Conservation (phyloP, 2,797 vertebrate genomes). For the Tokudaia muenninki region DNA sequence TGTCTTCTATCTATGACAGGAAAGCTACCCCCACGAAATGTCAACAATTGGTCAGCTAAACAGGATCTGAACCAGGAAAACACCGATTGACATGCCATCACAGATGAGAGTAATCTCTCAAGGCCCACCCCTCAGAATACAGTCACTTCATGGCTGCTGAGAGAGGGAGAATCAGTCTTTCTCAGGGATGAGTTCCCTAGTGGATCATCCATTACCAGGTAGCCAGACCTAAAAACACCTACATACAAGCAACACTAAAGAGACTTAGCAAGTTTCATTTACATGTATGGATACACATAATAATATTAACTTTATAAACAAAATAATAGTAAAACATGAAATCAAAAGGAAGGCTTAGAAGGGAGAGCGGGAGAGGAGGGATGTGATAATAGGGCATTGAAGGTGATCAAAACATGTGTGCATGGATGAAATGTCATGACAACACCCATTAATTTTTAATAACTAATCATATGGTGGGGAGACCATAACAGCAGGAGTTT, state of each 20-base stretch:
- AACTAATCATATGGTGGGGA: not conserved
- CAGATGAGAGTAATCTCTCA: not conserved
- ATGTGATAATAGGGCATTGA: not conserved
- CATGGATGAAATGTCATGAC: too few relatives aligned
- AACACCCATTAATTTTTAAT: not conserved
- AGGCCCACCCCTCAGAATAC: not conserved
- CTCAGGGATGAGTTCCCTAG: too few relatives aligned
- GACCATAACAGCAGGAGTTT: not conserved
- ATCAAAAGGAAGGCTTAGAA: not conserved
- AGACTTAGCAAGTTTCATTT: not conserved
- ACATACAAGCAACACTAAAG: not conserved
- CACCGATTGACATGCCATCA: not conserved
- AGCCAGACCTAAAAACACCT: not conserved
- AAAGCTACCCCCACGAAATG: not conserved
- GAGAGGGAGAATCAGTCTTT: not conserved
- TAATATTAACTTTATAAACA: not conserved
- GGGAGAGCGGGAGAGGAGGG: not conserved
- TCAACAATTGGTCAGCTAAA: not conserved
- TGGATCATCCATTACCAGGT: not conserved
- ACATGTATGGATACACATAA: not conserved
- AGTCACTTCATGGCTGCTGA: not conserved
- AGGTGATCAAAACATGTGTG: not conserved
- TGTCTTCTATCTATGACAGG: not conserved
- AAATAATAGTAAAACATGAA: not conserved
- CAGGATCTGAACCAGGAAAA: not conserved